These are phyloP conservation scores for Marmota flaviventris DNA, from an alignment of 2,113 vertebrate species.

Conservation along the genomic window DNA sequence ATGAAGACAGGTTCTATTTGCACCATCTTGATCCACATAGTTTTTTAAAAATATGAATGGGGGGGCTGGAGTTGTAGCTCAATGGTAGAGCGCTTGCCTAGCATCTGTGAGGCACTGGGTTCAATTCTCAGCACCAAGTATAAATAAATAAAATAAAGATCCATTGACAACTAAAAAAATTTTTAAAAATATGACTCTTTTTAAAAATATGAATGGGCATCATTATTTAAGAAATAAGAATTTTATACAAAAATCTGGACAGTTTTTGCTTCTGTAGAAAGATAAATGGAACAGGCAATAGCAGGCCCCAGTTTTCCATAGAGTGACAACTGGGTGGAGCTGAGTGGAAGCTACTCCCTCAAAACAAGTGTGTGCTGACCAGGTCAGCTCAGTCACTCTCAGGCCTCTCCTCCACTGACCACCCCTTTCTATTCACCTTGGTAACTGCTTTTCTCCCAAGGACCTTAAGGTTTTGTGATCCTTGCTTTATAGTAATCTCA, in stretches of 20 bases:
- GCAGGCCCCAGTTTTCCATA: not conserved
- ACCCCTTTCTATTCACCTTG: not conserved
- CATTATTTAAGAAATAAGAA: not conserved
- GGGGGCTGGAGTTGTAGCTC: no score
- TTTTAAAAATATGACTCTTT: no score
- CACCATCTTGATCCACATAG: not conserved
- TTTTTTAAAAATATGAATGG: constrained; percentile 18
- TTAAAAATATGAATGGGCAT: constrained; percentile 17
- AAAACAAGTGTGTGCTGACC: not conserved
- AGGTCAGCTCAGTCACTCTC: not conserved
- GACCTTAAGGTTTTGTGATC: not conserved
- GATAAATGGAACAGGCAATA: not conserved
- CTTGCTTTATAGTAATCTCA: not conserved
- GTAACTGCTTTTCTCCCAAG: not conserved
- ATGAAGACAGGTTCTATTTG: not conserved
- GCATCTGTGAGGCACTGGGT: no score
- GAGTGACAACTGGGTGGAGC: not conserved
- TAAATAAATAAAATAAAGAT: no score
- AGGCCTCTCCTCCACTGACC: no score
- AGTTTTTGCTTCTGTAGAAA: constrained; percentile 4
- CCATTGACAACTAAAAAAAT: no score
- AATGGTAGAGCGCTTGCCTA: no score
- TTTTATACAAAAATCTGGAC: not conserved
- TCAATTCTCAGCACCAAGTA: no score
- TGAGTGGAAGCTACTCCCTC: not conserved